A percentile compares a stretch with the other conserved stretches of the same genome.
Conservation (phyloP, 92 coral and sea anemone genomes). For the Zoanthus solanderi region DNA sequence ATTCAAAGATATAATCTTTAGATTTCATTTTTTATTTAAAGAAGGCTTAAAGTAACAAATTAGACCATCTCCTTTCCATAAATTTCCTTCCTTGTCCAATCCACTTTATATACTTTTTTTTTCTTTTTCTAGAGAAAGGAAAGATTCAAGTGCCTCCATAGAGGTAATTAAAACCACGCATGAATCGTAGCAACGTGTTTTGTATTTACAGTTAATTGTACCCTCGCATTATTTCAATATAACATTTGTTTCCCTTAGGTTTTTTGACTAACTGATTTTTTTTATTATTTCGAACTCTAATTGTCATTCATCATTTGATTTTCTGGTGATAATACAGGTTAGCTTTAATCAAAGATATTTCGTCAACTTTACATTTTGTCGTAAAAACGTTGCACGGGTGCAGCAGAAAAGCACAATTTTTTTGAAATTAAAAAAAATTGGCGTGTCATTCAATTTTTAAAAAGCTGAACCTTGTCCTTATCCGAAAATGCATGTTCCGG, state of each 20-base stretch:
- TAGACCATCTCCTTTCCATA: not conserved
- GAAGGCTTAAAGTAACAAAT: not conserved
- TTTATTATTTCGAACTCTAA: not conserved
- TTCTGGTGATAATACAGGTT: not conserved
- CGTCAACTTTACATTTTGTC: not conserved
- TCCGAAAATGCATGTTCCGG: not conserved
- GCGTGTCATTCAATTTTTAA: not conserved
- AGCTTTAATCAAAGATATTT: not conserved
- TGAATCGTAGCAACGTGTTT: not conserved
- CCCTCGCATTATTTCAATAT: not conserved
- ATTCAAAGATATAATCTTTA: conserved; percentile 9
- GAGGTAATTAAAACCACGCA: not conserved
- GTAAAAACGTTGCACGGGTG: conserved; percentile 12
- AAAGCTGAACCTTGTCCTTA: conserved; percentile 3
- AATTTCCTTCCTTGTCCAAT: not conserved
- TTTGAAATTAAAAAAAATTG: not conserved
- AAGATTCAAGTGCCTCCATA: not conserved
- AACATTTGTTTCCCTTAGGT: not conserved
- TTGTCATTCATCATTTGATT: not conserved
- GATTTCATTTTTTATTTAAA: not conserved
- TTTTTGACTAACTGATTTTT: not conserved
- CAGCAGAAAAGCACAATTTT: conserved; percentile 5
- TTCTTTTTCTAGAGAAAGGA: not conserved
- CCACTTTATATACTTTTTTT: not conserved
- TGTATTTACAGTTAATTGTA: not conserved